These are phyloP conservation scores for Tyria jacobaeae DNA, from an alignment of 2,888 invertebrate genomes.

Conservation along the genomic window DNA sequence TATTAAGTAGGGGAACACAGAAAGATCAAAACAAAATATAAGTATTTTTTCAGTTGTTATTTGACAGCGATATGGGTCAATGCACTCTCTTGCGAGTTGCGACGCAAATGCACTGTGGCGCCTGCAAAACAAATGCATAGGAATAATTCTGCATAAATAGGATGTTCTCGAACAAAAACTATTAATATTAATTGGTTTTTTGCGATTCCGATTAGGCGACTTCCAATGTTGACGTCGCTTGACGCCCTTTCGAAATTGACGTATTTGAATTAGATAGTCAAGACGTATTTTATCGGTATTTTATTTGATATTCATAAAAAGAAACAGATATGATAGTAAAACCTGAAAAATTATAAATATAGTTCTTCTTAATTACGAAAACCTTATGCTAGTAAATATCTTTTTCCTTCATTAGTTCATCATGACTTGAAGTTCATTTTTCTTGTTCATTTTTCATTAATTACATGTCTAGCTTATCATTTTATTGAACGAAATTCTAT, in stretches of 20 bases:
- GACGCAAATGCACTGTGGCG: slow-evolving; percentile 34
- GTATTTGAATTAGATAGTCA: not conserved
- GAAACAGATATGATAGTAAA: too few relatives aligned
- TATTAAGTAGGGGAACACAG: slow-evolving; percentile 1
- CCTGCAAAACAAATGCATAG: slow-evolving; percentile 34
- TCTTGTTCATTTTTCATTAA: too few relatives aligned
- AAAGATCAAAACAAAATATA: slow-evolving; percentile 1
- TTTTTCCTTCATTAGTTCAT: too few relatives aligned
- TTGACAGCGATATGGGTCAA: slow-evolving; percentile 33
- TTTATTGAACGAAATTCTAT: too few relatives aligned
- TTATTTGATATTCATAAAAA: not conserved
- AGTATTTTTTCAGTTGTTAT: slow-evolving; percentile 26
- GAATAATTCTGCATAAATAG: slow-evolving; percentile 43
- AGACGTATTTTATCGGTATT: not conserved
- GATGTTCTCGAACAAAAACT: slow-evolving; percentile 32
- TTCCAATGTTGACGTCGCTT: slow-evolving; percentile 18
- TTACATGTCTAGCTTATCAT: too few relatives aligned
- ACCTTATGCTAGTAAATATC: too few relatives aligned
- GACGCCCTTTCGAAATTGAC: not conserved
- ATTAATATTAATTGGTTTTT: slow-evolving; percentile 46
- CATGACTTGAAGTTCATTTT: too few relatives aligned
- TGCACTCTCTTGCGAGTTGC: slow-evolving; percentile 18
- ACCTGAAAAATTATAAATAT: too few relatives aligned
- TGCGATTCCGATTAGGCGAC: slow-evolving; percentile 32
- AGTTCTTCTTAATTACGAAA: too few relatives aligned